These are phyloP conservation scores for Barypeithes pellucidus DNA, from an alignment of 2,888 invertebrate species.

Conservation along the genomic window DNA sequence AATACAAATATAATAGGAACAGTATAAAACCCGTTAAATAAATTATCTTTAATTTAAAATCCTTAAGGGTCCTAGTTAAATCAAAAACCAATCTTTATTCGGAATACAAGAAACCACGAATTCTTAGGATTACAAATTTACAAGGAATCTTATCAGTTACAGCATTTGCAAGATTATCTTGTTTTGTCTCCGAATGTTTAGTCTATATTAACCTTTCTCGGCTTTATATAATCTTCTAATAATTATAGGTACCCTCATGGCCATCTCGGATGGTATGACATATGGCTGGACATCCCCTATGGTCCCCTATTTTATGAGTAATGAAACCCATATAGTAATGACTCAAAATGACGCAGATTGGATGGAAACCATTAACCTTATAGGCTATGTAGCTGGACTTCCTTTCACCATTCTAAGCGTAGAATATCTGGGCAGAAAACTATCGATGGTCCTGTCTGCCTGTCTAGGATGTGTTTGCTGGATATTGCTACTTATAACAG, in stretches of 20 bases:
- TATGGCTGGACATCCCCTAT: slow-evolving; percentile 69
- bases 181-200: too few species aligned
- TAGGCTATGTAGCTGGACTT: slow-evolving; percentile 62
- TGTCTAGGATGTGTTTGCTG: slow-evolving; percentile 64
- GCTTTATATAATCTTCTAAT: background rate
- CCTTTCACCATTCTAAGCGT: slow-evolving; percentile 65
- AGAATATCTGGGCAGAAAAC: slow-evolving; percentile 64
- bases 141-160: too few species aligned
- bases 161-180: too few species aligned
- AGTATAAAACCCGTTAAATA: too few species aligned
- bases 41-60: too few species aligned
- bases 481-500: slow-evolving; percentile 63
- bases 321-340: slow-evolving; percentile 64
- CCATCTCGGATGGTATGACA: slow-evolving; percentile 69
- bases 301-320: slow-evolving; percentile 65
- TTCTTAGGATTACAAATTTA: too few species aligned
- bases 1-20: too few species aligned
- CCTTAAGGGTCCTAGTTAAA: too few species aligned
- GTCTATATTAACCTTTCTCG: too few species aligned
- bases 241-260: slow-evolving; percentile 65
- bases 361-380: slow-evolving; percentile 61
- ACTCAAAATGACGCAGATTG: slow-evolving; percentile 60
- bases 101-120: too few species aligned
- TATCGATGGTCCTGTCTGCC: slow-evolving; percentile 65
- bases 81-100: too few species aligned